Evolutionary conservation across 2,888 invertebrate species (phyloP), one percentile per base, ranked within the genome.

Genomic region (Callosobruchus maculatus): DNA sequence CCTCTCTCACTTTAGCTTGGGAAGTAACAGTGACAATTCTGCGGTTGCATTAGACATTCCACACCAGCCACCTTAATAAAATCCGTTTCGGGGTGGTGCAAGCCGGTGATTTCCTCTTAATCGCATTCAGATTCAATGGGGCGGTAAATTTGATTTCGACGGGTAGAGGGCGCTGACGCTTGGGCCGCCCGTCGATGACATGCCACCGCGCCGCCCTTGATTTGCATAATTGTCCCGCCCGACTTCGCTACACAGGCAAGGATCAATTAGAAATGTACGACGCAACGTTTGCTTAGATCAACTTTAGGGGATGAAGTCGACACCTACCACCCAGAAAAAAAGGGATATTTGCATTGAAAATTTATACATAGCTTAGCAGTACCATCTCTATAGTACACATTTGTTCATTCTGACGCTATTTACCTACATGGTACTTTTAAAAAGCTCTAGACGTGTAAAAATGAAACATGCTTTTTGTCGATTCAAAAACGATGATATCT

Each of bases 81-180:
- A 70, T 70, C 70, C 49, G 49, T 49, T 49, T 49, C 49, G 49
- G 49, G 49, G 49, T 75, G 82, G 80, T 80, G 81, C 82, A 18
- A 49, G 49, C 49, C 49, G 49, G 49, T 49, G 49, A 13, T 49
- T 49, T 49, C 49, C 82, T 83, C 83, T 84, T 83, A 84, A 85
- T 85, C 85, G 84, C 84, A 85, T 85, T 85, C 81, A 81, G 82
- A 81, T 82, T 84, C 85, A 85, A 86, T 85, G 86, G 85, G 83
- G 83, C 78, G 84, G 85, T 86, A 86, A 86, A 85, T 85, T 85
- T 83, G 84, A 85, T 85, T 85, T 84, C 81, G 82, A 82, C 82
- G 80, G 80, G 80, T 81, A 76, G 80, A 77, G 80, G 80, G 82
- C 82, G 83, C 82, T 81, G 84, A 82, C 83, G 83, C 82, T 67